A percentile compares a stretch with the other conserved stretches of the same genome.
These are phyloP conservation scores for Labeo calbasu DNA, from an alignment of 2,797 vertebrate genomes.

Conservation along the genomic window DNA sequence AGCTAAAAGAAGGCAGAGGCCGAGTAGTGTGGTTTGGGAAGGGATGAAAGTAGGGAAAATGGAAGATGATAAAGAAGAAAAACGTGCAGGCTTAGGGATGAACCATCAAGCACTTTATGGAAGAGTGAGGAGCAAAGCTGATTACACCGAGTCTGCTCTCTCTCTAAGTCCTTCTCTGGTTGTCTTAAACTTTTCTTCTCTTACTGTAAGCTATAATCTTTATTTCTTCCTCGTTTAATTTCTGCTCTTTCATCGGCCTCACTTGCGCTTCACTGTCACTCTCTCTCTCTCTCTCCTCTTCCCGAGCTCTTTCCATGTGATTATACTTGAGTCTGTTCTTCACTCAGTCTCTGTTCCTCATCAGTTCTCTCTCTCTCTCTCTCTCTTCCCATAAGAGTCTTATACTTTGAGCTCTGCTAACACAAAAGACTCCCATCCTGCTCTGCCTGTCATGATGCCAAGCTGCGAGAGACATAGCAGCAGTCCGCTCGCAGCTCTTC, in stretches of 20 bases:
- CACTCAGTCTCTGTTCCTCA: conserved; percentile 35
- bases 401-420: conserved; percentile 24
- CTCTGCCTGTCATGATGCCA: conserved; percentile 39
- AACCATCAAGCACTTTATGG: conserved; percentile 39
- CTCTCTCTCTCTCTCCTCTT: conserved; percentile 8
- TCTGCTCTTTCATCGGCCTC: conserved; percentile 43
- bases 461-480: conserved; percentile 31
- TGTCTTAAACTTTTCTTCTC: conserved; percentile 46
- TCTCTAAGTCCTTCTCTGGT: conserved; percentile 29
- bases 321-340: conserved; percentile 30
- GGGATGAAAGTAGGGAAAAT: conserved; percentile 14
- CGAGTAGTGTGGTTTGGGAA: conserved; percentile 33
- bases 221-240: conserved; percentile 39
- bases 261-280: conserved; percentile 19
- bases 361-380: conserved; percentile 22
- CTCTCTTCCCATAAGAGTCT: conserved; percentile 22
- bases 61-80: conserved; percentile 31
- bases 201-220: conserved; percentile 45
- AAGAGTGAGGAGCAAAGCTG: conserved; percentile 52
- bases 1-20: conserved; percentile 9
- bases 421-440: conserved; percentile 51
- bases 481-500: background rate
- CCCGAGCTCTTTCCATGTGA: conserved; percentile 25
- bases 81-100: conserved; percentile 37
- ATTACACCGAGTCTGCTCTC: conserved; percentile 42